Evolutionary conservation across 2,888 invertebrate species (phyloP).

Genomic region (Clusia tigrina): DNA sequence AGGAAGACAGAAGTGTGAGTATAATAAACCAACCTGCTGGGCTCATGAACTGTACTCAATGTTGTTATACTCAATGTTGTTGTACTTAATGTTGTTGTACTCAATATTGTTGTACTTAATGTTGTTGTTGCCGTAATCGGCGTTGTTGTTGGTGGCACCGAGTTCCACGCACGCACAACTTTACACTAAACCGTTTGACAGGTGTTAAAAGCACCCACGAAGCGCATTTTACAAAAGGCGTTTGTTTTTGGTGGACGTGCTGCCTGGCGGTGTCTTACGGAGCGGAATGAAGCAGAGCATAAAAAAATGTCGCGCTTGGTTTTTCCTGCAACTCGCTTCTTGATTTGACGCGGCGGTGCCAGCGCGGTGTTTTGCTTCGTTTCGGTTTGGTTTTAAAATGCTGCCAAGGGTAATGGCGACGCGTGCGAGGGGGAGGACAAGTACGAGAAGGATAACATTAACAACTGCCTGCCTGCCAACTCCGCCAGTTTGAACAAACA

Average conservation of each 20-base stretch:
- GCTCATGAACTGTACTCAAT: too few species aligned
- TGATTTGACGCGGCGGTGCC: neutral
- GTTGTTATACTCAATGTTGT: too few species aligned
- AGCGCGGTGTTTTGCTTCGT: too few species aligned
- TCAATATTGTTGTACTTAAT: neutral
- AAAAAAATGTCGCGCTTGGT: too few species aligned
- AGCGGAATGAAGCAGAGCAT: too few species aligned
- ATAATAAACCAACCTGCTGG: too few species aligned
- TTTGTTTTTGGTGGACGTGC: constrained; percentile 5
- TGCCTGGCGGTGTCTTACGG: too few species aligned
- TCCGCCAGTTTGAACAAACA: constrained; percentile 2
- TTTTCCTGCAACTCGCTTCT: too few species aligned
- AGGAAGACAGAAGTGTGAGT: too few species aligned
- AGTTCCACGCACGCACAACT: neutral
- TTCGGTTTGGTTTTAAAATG: constrained; percentile 3
- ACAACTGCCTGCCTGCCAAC: constrained; percentile 10
- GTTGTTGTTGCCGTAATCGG: neutral
- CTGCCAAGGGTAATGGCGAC: constrained; percentile 18
- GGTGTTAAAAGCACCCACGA: neutral
- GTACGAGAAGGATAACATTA: constrained; percentile 22
- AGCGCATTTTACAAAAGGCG: neutral
- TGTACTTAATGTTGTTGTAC: too few species aligned
- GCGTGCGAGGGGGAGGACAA: too few species aligned
- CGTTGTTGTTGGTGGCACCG: neutral
- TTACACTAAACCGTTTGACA: constrained; percentile 10